A percentile compares a stretch with the other conserved stretches of the same genome.
These are phyloP conservation scores for Peromyscus eremicus DNA, from an alignment of 2,797 vertebrate species.

Conservation along the genomic window DNA sequence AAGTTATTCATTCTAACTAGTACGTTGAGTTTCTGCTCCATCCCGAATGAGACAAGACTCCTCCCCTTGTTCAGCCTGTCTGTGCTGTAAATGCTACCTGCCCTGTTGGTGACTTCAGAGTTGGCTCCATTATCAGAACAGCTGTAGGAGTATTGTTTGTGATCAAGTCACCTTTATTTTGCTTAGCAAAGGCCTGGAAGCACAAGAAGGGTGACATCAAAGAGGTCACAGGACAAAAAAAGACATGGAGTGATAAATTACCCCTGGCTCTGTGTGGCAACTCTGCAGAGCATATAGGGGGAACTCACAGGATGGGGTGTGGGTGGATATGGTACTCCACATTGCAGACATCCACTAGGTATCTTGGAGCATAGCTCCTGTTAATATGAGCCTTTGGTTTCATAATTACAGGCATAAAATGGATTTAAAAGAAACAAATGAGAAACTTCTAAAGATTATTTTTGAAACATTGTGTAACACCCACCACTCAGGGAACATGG, in stretches of 20 bases:
- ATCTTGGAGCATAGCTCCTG: background rate
- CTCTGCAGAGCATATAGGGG: background rate
- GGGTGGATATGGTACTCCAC: background rate
- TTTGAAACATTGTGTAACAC: background rate
- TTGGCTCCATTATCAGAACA: background rate
- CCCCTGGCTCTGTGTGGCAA: background rate
- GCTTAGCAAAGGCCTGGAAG: background rate
- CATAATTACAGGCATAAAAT: background rate
- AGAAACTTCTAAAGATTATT: background rate
- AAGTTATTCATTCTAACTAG: background rate
- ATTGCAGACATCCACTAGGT: background rate
- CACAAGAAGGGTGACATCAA: background rate
- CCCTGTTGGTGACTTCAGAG: background rate
- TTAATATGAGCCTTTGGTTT: background rate
- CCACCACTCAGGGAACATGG: background rate
- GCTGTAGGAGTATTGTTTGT: too few relatives aligned
- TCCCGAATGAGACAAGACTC: background rate
- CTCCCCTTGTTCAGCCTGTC: background rate
- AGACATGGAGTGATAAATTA: background rate
- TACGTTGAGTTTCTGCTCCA: background rate
- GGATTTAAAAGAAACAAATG: slow-evolving; percentile 10
- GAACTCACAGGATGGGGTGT: background rate
- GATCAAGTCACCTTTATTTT: background rate
- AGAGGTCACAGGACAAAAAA: background rate
- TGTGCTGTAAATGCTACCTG: background rate